Percentiles rank a stretch among this genome's conserved stretches.
These are phyloP conservation scores for Balaeniceps rex DNA, from an alignment of 2,113 vertebrate species.

Conservation along the genomic window DNA sequence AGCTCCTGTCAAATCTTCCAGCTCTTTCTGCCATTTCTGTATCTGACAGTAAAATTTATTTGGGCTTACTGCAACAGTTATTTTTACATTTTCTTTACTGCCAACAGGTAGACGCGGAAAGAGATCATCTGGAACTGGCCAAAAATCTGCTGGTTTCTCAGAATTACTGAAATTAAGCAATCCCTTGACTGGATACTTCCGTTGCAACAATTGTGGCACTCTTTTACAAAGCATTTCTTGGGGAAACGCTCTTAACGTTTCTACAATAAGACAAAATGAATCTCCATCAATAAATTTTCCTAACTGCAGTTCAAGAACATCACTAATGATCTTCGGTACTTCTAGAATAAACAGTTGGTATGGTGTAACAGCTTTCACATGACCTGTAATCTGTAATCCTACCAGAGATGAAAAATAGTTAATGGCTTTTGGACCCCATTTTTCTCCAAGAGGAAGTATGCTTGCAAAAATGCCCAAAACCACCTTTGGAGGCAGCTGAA, in stretches of 20 bases:
- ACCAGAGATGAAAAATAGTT: constrained; percentile 83
- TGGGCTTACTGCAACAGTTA: constrained; percentile 80
- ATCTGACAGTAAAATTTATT: constrained; percentile 86
- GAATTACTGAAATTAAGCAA: neutral
- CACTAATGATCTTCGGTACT: constrained; percentile 77
- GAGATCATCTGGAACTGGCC: constrained; percentile 70
- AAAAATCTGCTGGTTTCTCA: constrained; percentile 43
- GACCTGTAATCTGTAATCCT: constrained; percentile 78
- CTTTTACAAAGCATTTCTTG: constrained; percentile 40
- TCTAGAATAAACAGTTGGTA: constrained; percentile 83
- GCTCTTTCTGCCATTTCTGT: constrained; percentile 69
- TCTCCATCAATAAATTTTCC: constrained; percentile 82
- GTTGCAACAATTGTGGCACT: constrained; percentile 49
- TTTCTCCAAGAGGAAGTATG: constrained; percentile 78
- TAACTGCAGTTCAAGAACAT: constrained; percentile 76
- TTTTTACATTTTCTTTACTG: constrained; percentile 70
- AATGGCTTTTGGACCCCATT: constrained; percentile 71
- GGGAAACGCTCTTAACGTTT: constrained; percentile 74
- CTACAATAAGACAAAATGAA: constrained; percentile 85
- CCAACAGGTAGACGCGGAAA: constrained; percentile 73
- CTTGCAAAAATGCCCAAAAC: constrained; percentile 86
- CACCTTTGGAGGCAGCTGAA: constrained; percentile 84
- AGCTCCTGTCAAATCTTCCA: constrained; percentile 74
- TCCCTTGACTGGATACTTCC: neutral
- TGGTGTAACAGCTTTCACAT: constrained; percentile 77